Evolutionary conservation across 2,113 vertebrate genomes (phyloP).

Genomic region (Malurus melanocephalus): DNA sequence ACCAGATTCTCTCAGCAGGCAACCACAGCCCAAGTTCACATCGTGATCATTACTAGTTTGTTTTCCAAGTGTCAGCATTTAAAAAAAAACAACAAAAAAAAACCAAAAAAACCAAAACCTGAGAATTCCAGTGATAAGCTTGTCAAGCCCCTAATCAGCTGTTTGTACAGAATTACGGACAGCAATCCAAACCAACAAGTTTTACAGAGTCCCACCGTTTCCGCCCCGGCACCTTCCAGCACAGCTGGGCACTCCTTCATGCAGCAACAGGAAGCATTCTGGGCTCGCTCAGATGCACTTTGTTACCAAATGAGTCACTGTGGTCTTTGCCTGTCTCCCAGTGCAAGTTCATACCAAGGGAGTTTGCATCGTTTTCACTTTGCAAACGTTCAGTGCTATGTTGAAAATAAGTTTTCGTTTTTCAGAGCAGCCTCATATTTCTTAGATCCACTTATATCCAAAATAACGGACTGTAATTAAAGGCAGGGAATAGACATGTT

Average conservation of each 20-base stretch:
- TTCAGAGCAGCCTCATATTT: not conserved
- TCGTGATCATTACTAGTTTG: not conserved
- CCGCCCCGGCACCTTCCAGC: fast-evolving
- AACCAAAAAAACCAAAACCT: not conserved
- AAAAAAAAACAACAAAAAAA: not conserved
- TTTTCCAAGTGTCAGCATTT: not conserved
- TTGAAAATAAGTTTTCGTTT: not conserved
- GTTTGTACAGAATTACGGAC: not conserved
- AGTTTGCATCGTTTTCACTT: not conserved
- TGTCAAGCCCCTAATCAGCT: not conserved
- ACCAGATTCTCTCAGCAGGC: not conserved
- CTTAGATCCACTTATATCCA: not conserved
- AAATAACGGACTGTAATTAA: not conserved
- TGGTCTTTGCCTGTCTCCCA: not conserved
- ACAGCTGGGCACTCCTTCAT: not conserved
- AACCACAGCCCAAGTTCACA: not conserved
- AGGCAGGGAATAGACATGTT: not conserved
- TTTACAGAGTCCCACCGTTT: fast-evolving
- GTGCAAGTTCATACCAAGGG: fast-evolving
- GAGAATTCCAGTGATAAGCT: not conserved
- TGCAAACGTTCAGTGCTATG: not conserved
- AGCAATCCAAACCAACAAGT: not conserved
- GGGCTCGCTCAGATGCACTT: not conserved
- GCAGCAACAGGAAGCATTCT: not conserved
- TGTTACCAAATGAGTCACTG: not conserved